Evolutionary conservation across 2,113 vertebrate species (phyloP).

Genomic region (Lepus timidus): DNA sequence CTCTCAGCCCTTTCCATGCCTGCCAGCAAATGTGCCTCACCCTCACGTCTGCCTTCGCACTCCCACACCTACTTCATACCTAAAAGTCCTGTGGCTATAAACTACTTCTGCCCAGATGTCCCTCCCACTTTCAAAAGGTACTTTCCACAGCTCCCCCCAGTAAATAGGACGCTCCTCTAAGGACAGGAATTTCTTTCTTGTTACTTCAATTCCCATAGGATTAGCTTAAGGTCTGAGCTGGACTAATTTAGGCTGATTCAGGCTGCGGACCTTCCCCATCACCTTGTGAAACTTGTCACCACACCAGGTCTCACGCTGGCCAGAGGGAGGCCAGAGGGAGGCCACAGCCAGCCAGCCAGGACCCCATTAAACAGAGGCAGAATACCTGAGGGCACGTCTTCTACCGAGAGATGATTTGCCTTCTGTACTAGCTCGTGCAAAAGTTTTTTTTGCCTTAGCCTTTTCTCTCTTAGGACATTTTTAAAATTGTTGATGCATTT

Average conservation of each 20-base stretch:
- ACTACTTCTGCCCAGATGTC: not conserved
- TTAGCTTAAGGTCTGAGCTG: constrained; percentile 29
- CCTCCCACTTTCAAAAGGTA: constrained; percentile 34
- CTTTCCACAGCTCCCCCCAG: not conserved
- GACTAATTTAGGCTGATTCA: constrained; percentile 11
- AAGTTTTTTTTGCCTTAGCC: constrained; percentile 91
- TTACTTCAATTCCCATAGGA: not conserved
- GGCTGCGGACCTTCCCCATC: not conserved
- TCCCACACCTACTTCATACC: not conserved
- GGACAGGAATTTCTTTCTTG: not conserved
- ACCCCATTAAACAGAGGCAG: constrained; percentile 46
- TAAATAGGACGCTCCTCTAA: not conserved
- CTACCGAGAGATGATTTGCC: constrained; percentile 90
- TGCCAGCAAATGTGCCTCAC: constrained; percentile 14
- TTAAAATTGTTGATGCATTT: constrained; percentile 96
- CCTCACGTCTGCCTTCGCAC: not conserved
- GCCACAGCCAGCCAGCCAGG: not conserved
- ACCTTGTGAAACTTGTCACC: constrained; percentile 24
- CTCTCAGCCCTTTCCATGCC: not conserved
- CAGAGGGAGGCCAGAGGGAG: not conserved
- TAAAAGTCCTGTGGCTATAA: constrained; percentile 21
- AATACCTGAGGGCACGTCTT: constrained; percentile 94
- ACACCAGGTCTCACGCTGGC: not conserved
- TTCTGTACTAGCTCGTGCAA: constrained; percentile 92
- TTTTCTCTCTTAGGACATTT: constrained; percentile 94